Conservation (phyloP, 1,140 invertebrate genomes). For the Camponotus floridanus region DNA sequence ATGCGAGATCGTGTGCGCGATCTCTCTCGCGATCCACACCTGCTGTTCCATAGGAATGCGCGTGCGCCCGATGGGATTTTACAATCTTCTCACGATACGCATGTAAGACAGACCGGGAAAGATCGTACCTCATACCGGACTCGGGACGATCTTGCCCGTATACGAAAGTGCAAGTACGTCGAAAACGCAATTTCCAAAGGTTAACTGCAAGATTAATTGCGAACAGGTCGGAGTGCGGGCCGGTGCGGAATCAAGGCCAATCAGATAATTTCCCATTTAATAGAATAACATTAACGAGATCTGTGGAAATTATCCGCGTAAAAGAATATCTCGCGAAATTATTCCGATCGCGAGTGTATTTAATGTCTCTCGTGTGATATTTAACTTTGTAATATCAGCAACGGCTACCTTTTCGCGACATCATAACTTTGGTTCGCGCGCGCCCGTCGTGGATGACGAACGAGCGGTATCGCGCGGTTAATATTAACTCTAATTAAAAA, state of each 20-base stretch:
- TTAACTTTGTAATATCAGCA: constrained; percentile 23
- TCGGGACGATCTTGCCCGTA: constrained; percentile 40
- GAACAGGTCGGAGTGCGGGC: constrained; percentile 57
- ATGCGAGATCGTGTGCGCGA: constrained; percentile 38
- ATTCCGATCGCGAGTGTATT: background rate
- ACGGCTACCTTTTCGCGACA: background rate
- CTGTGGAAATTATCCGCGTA: constrained; percentile 15
- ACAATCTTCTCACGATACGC: constrained; percentile 75
- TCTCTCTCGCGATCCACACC: constrained; percentile 69
- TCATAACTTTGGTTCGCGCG: background rate
- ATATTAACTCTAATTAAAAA: constrained; percentile 61
- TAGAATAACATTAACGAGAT: constrained; percentile 20
- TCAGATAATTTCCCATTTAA: constrained; percentile 55
- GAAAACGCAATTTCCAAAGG: constrained; percentile 73
- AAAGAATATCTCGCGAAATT: background rate
- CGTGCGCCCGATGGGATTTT: constrained; percentile 67
- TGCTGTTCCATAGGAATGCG: constrained; percentile 72
- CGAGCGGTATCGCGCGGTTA: constrained; percentile 45
- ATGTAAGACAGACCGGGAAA: constrained; percentile 27
- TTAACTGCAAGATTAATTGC: constrained; percentile 74
- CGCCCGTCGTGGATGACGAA: constrained; percentile 18
- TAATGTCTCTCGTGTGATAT: constrained; percentile 7
- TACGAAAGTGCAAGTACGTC: constrained; percentile 61
- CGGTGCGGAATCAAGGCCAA: constrained; percentile 48
- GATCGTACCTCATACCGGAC: constrained; percentile 24